Evolutionary conservation across 1,140 invertebrate genomes (phyloP).

Genomic region (Acyrthosiphon pisum): DNA sequence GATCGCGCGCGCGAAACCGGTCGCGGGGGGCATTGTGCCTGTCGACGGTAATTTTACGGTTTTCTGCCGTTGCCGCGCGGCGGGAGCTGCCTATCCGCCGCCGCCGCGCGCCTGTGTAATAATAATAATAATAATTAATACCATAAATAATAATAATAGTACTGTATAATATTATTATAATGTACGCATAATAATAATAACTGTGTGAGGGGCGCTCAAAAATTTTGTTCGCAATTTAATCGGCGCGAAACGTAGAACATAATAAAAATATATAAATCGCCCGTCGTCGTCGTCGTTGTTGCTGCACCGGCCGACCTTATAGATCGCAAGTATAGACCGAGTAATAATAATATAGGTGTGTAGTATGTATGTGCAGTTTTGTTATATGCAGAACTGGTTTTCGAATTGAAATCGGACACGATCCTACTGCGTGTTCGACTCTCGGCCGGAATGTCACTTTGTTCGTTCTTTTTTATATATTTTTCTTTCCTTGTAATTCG

Average conservation of each 20-base stretch:
- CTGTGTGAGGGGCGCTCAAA: not conserved
- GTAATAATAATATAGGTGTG: not conserved
- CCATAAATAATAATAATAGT: not conserved
- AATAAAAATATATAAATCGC: not conserved
- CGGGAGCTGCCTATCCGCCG: not conserved
- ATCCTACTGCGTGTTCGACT: constrained; percentile 3
- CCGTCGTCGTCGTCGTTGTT: not conserved
- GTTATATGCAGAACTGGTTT: constrained; percentile 42
- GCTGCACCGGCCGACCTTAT: not conserved
- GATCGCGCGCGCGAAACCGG: not conserved
- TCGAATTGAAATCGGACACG: constrained; percentile 32
- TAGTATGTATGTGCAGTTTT: not conserved
- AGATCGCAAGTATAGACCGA: not conserved
- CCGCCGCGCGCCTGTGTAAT: not conserved
- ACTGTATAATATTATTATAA: not conserved
- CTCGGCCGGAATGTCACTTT: constrained; percentile 37
- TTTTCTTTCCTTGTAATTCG: not conserved
- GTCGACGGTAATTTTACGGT: not conserved
- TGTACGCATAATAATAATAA: not conserved
- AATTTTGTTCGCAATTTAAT: not conserved
- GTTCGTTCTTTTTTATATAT: not conserved
- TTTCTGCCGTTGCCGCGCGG: not conserved
- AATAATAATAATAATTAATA: not conserved
- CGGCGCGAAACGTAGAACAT: not conserved
- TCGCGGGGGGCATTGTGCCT: constrained; percentile 20